phyloP scores from a whole-genome alignment of 2,797 vertebrate species.

The Phoeniculus purpureus region DNA sequence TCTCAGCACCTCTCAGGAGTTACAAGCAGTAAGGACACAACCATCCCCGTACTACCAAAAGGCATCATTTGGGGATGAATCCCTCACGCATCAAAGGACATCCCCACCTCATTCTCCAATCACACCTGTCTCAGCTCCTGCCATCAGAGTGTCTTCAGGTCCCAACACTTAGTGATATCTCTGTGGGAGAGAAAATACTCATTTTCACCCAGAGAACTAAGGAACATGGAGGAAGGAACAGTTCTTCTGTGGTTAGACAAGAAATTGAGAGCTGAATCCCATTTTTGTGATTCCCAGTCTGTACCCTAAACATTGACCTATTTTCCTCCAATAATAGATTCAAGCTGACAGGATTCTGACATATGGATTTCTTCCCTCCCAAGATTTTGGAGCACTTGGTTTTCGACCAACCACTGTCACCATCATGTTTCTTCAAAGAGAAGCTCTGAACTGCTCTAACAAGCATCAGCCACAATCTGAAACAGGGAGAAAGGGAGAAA shows the following conservation, averaged over 20 bases:
- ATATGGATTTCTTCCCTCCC: conserved; percentile 41
- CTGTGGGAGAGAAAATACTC: not conserved
- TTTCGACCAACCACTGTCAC: conserved; percentile 51
- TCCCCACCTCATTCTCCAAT: not conserved
- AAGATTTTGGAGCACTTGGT: conserved; percentile 52
- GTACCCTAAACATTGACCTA: not conserved
- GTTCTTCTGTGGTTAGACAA: not conserved
- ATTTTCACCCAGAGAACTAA: not conserved
- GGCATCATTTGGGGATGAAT: not conserved
- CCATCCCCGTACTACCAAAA: not conserved
- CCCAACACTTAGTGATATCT: not conserved
- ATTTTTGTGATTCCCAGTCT: not conserved
- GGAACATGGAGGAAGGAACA: not conserved
- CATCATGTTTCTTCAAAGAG: conserved; percentile 52
- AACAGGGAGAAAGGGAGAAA: conserved; percentile 56
- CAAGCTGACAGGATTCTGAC: conserved; percentile 44
- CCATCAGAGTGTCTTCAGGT: not conserved
- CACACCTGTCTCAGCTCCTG: not conserved
- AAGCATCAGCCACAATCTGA: conserved; percentile 46
- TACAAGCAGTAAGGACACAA: not conserved
- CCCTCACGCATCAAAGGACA: not conserved
- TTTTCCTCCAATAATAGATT: conserved; percentile 4
- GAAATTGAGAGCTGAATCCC: not conserved
- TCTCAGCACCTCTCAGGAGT: not conserved
- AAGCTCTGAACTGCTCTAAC: conserved; percentile 31